Base-by-base conservation (phyloP, 2,888 invertebrate species). In the Caenorhabditis imperialis region DNA sequence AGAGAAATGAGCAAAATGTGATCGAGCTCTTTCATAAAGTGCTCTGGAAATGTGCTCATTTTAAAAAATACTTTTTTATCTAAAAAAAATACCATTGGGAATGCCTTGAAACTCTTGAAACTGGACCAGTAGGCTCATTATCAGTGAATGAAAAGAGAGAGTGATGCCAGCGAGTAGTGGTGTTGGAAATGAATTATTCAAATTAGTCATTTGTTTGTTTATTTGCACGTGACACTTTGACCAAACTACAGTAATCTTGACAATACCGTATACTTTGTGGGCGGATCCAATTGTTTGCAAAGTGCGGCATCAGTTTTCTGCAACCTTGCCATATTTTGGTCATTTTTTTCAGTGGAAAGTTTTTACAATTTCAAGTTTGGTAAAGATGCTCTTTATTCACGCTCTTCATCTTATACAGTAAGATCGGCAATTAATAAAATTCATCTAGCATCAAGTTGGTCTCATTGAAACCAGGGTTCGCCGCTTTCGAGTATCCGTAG, bases 401-500 rank as follows among this genome's bases (percentile, higher is more conserved):
- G 5, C 27, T 50, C 20, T 20, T 30, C 6, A 7, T 30, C 30
- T 25, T 4, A 48, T n/a, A n/a, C n/a, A n/a, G n/a, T n/a, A n/a
- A n/a, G n/a, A n/a, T n/a, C n/a, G n/a, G n/a, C n/a, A 50, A 30
- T 33, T 44, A 57, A 44, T 23, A 57, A 20, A 33, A 33, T 27
- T 30, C 16, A 27, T 27, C 44, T 12, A 10, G 30, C 14, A 5
- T 30, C 2, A 25, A 12, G 16, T 44, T 57, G 20, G 42, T 53
- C n/a, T n/a, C 25, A 37, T 22, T 22, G 6, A 22, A 37, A 1
- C 18, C 35, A 14, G 61, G 8, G 30, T 71, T 71, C 4, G 14
- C 3, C 18, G 42, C 3, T 10, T 33, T 55, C 2, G 18, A 22
- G 38, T 71, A 71, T 55, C 55, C 70, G 38, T 71, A 71, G n/a